phyloP scores from a whole-genome alignment of 1,140 invertebrate species.

The Melitaea cinxia region DNA sequence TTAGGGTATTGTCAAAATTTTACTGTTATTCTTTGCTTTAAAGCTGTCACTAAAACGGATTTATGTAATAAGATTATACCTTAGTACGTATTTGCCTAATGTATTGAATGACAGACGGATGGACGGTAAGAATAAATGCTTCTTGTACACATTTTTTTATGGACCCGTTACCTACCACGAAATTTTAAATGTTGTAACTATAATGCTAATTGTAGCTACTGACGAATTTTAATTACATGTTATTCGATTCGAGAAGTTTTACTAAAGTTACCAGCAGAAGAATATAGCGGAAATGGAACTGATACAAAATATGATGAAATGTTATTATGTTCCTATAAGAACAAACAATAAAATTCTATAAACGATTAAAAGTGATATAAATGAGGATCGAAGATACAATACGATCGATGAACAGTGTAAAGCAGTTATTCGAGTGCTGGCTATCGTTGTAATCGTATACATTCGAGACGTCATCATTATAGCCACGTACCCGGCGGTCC shows the following conservation, averaged over 20 bases:
- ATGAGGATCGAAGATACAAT: conserved; percentile 6
- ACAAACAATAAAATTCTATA: not conserved
- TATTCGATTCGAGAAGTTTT: no score
- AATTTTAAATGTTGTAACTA: no score
- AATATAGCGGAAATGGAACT: no score
- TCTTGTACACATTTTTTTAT: no score
- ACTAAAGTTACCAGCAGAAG: no score
- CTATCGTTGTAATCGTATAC: conserved; percentile 58
- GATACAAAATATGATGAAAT: no score
- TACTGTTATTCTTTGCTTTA: conserved; percentile 38
- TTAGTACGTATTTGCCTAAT: conserved; percentile 16
- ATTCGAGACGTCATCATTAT: conserved; percentile 62
- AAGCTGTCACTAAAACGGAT: conserved; percentile 47
- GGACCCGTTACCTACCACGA: no score
- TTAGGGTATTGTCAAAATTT: conserved; percentile 44
- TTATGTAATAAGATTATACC: conserved; percentile 59
- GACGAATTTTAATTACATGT: no score
- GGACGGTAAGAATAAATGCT: no score
- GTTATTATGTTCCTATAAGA: no score
- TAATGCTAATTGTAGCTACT: no score
- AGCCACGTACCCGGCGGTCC: conserved; percentile 49
- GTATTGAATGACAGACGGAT: conserved; percentile 20
- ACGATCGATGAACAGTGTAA: conserved; percentile 4
- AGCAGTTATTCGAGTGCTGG: conserved; percentile 14
- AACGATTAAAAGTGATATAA: conserved; percentile 2